Evolutionary conservation across 2,113 vertebrate genomes (phyloP).

Genomic region (Noctilio leporinus): DNA sequence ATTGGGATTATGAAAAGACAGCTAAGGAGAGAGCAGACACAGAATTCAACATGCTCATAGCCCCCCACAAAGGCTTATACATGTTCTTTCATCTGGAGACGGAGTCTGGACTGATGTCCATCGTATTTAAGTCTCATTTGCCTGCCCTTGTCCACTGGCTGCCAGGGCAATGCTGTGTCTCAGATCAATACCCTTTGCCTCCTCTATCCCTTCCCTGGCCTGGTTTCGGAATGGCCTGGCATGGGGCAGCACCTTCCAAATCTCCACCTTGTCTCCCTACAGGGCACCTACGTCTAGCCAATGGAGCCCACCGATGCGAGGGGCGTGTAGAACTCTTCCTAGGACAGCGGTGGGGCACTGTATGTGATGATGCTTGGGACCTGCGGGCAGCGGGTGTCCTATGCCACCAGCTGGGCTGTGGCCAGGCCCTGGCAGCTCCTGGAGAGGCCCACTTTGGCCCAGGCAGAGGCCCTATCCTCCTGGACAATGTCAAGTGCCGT

Average conservation of each 20-base stretch:
- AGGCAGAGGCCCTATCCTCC: conserved; percentile 87
- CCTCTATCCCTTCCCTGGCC: not conserved
- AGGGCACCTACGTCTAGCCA: conserved; percentile 87
- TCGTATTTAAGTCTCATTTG: not conserved
- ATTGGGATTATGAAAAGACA: not conserved
- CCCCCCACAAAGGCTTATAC: not conserved
- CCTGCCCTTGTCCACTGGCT: not conserved
- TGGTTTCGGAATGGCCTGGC: not conserved
- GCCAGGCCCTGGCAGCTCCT: conserved; percentile 79
- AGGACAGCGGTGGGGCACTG: conserved; percentile 89
- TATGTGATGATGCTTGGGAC: conserved; percentile 97
- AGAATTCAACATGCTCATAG: no score
- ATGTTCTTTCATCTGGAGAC: not conserved
- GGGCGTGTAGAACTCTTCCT: conserved; percentile 93
- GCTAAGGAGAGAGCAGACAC: not conserved
- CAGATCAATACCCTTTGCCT: not conserved
- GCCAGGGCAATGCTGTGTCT: not conserved
- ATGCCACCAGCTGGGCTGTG: conserved; percentile 89
- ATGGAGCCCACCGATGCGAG: conserved; percentile 88
- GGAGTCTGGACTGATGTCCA: not conserved
- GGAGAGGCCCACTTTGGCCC: conserved; percentile 86
- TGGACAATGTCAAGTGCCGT: conserved; percentile 96
- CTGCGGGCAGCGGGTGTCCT: conserved; percentile 87
- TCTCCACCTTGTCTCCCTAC: not conserved
- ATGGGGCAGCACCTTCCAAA: not conserved